These are phyloP conservation scores for Gymnocephalus cernua DNA, from an alignment of 2,113 vertebrate genomes.

Conservation along the genomic window DNA sequence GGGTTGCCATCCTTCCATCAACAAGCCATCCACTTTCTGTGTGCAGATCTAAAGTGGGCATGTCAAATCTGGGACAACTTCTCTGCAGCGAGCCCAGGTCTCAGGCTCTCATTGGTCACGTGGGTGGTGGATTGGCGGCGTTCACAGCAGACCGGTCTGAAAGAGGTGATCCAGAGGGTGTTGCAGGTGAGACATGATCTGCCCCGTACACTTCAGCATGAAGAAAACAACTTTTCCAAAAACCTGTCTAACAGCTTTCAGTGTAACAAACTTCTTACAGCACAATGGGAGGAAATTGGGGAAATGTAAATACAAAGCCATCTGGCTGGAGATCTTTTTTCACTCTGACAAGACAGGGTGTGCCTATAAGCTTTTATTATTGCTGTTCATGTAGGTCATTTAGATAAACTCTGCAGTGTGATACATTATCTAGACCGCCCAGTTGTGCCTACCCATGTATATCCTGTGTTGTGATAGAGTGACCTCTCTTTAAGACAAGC, in stretches of 20 bases:
- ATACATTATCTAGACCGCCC: constrained; percentile 16
- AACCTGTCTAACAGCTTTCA: constrained; percentile 38
- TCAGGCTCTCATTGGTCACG: constrained; percentile 80
- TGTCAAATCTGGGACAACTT: constrained; percentile 79
- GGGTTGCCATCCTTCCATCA: constrained; percentile 85
- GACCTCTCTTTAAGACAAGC: neutral
- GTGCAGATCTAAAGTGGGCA: constrained; percentile 51
- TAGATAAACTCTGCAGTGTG: neutral
- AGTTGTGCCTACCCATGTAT: neutral
- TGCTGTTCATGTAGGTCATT: constrained; percentile 10
- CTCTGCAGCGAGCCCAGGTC: constrained; percentile 55
- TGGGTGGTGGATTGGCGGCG: constrained; percentile 74
- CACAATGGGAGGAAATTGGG: constrained; percentile 64
- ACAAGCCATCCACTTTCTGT: constrained; percentile 81
- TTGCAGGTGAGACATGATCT: constrained; percentile 83
- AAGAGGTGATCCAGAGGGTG: constrained; percentile 68
- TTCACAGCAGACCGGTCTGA: constrained; percentile 55
- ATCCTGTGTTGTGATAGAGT: neutral
- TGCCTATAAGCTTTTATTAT: constrained; percentile 33
- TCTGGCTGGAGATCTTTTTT: constrained; percentile 27
- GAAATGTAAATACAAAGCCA: constrained; percentile 39
- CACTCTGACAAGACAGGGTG: constrained; percentile 24
- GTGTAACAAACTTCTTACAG: constrained; percentile 11
- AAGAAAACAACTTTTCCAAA: constrained; percentile 26
- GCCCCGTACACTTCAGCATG: neutral